Percentiles rank a stretch among this genome's conserved stretches.
Conservation (phyloP, 2,888 invertebrate genomes). For the Metacarcinus magister region DNA sequence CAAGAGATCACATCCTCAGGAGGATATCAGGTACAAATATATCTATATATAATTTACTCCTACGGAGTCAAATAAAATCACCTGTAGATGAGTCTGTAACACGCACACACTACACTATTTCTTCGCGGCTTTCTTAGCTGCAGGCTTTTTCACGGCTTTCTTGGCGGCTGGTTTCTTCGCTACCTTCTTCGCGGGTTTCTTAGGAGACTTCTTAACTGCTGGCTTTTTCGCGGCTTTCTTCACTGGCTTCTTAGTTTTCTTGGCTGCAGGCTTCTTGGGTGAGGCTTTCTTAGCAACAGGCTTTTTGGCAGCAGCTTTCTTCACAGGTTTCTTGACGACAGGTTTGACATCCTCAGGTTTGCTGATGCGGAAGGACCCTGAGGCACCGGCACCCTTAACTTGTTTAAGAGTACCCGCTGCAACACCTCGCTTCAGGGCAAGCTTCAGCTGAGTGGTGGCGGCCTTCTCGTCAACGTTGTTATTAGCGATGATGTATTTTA, state of each 20-base stretch:
- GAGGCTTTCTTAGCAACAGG: constrained; percentile 67
- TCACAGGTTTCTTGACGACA: constrained; percentile 67
- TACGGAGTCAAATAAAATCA: constrained; percentile 68
- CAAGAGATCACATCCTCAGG: constrained; percentile 69
- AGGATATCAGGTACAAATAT: constrained; percentile 70
- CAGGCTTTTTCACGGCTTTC: constrained; percentile 69
- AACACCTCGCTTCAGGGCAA: constrained; percentile 84
- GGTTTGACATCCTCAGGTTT: constrained; percentile 76
- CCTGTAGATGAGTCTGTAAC: constrained; percentile 5
- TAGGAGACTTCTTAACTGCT: constrained; percentile 77
- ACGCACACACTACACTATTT: background rate
- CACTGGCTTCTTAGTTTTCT: constrained; percentile 71
- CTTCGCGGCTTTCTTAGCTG: constrained; percentile 16
- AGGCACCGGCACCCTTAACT: constrained; percentile 83
- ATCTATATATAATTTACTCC: constrained; percentile 69
- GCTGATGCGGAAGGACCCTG: constrained; percentile 83
- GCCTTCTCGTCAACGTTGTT: constrained; percentile 84
- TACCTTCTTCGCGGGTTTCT: constrained; percentile 73
- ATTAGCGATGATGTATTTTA: constrained; percentile 83
- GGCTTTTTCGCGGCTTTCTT: constrained; percentile 76
- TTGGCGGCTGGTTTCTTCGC: constrained; percentile 71
- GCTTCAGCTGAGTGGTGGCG: constrained; percentile 84
- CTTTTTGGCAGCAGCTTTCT: constrained; percentile 71
- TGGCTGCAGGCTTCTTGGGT: constrained; percentile 72
- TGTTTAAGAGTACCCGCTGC: constrained; percentile 84